These are phyloP conservation scores for Drosophila eugracilis DNA, from an alignment of 1,140 invertebrate genomes.

Conservation along the genomic window DNA sequence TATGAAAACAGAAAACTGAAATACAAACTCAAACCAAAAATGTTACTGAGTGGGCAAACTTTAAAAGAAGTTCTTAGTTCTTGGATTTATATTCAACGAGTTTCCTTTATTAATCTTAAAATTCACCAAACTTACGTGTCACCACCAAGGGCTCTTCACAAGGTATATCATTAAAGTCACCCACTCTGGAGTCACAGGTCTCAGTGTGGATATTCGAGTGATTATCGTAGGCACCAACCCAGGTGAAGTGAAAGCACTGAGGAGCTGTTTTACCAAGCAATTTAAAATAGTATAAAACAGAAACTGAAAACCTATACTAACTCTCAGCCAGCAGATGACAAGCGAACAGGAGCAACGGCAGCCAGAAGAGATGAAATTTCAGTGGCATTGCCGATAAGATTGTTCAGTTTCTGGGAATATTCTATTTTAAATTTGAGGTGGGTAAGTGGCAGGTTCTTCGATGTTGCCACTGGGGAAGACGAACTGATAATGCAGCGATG, in stretches of 20 bases:
- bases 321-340: constrained; percentile 43
- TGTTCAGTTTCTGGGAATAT: constrained; percentile 16
- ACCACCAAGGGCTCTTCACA: constrained; percentile 67
- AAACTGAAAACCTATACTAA: too few species aligned
- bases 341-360: constrained; percentile 41
- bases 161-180: constrained; percentile 71
- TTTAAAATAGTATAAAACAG: too few species aligned
- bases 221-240: constrained; percentile 74
- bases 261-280: too few species aligned
- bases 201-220: constrained; percentile 60
- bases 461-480: constrained; percentile 40
- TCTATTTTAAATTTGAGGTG: background rate
- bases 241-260: constrained; percentile 78
- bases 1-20: too few species aligned
- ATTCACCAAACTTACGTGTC: constrained; percentile 42
- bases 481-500: constrained; percentile 48
- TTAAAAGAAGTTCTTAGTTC: too few species aligned
- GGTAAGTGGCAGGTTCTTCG: too few species aligned
- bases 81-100: too few species aligned
- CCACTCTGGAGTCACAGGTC: constrained; percentile 61
- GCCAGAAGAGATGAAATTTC: constrained; percentile 23
- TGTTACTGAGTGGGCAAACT: too few species aligned
- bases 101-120: too few species aligned
- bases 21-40: too few species aligned
- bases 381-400: constrained; percentile 59